phyloP scores from a whole-genome alignment of 2,113 vertebrate genomes.

The Xiphias gladius region DNA sequence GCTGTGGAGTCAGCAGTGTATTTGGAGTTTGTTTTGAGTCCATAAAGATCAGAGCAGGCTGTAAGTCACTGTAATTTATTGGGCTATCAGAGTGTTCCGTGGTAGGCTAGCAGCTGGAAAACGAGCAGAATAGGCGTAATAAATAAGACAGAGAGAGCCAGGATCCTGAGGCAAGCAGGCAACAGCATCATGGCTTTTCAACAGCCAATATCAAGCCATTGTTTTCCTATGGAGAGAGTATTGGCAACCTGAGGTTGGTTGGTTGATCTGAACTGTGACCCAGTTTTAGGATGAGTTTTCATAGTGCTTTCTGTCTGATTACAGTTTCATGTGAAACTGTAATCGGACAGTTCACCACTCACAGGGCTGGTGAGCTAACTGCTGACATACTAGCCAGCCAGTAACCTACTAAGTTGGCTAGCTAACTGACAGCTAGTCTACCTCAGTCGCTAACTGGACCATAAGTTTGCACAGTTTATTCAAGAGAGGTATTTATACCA shows the following conservation, averaged over 20 bases:
- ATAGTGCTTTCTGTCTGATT: background rate
- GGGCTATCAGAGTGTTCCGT: constrained; percentile 16
- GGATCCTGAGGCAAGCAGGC: background rate
- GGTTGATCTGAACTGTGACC: constrained; percentile 6
- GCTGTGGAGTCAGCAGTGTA: constrained; percentile 21
- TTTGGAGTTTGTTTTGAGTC: constrained; percentile 50
- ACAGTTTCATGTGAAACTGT: constrained; percentile 22
- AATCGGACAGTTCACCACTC: no score
- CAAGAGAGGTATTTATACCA: no score
- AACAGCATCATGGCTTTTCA: background rate
- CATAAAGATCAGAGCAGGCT: constrained; percentile 45
- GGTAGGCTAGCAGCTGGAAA: constrained; percentile 35
- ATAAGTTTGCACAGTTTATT: no score
- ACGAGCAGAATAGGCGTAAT: constrained; percentile 14
- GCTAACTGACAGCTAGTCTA: no score
- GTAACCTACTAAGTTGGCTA: no score
- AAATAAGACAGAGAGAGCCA: constrained; percentile 20
- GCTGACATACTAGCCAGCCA: no score
- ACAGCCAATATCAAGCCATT: background rate
- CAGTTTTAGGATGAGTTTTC: background rate
- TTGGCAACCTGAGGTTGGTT: background rate
- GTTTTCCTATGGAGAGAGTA: background rate
- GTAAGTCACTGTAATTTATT: constrained; percentile 40
- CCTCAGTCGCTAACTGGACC: no score
- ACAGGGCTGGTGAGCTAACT: no score